A percentile compares a stretch with the other conserved stretches of the same genome.
Conservation (phyloP, 1,140 invertebrate genomes). For the Philotrypesis tridentata region DNA sequence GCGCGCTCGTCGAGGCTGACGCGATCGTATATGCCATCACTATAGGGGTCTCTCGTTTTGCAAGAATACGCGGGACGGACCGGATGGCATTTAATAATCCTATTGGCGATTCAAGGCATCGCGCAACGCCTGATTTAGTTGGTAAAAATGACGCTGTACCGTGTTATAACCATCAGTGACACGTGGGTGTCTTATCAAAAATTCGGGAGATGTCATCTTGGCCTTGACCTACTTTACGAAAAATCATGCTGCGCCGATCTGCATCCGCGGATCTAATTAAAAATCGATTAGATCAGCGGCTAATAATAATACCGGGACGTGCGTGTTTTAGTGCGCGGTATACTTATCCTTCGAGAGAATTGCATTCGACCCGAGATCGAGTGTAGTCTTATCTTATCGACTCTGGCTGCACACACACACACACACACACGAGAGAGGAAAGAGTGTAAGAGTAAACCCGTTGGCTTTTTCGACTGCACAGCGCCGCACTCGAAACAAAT, state of each 20-base stretch:
- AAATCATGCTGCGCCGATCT: neutral
- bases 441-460: neutral
- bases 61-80: conserved; percentile 19
- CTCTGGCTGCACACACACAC: no score
- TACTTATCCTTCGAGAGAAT: neutral
- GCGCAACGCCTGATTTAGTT: neutral
- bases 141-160: neutral
- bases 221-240: conserved; percentile 20
- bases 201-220: neutral
- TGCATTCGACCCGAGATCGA: neutral
- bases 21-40: neutral
- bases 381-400: conserved; percentile 15
- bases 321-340: no score
- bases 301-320: conserved; percentile 16
- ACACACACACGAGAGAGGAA: neutral
- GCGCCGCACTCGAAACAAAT: neutral
- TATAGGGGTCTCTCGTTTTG: neutral
- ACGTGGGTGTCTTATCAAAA: neutral
- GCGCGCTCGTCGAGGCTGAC: neutral
- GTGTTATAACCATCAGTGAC: neutral
- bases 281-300: neutral
- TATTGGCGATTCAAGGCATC: neutral
- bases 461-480: neutral
- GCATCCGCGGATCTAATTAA: neutral
- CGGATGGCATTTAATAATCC: conserved; percentile 18